phyloP scores from a whole-genome alignment of 2,888 invertebrate species.

The Melangyna quadrimaculata region DNA sequence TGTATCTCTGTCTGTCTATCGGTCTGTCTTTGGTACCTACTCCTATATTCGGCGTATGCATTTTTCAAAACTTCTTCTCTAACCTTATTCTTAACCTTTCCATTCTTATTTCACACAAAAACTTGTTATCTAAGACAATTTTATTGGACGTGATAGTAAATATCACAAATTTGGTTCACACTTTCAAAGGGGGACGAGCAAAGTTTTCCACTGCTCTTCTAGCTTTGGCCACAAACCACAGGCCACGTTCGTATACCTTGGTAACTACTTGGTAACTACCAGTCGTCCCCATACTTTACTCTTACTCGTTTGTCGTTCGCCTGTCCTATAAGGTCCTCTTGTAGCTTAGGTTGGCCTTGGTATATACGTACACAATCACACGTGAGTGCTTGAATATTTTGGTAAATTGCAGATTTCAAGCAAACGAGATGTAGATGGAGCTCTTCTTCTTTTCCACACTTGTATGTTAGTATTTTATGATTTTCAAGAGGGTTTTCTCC shows the following conservation, averaged over 20 bases:
- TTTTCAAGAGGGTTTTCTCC: slow-evolving; percentile 4
- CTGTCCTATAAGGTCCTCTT: not conserved
- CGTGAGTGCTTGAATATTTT: slow-evolving; percentile 29
- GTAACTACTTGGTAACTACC: not conserved
- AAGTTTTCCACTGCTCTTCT: not conserved
- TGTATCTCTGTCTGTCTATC: too few relatives aligned
- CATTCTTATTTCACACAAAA: not conserved
- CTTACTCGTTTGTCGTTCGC: not conserved
- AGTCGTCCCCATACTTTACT: not conserved
- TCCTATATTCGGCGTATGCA: too few relatives aligned
- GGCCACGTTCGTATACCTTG: not conserved
- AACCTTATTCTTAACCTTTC: not conserved
- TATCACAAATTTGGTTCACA: slow-evolving; percentile 1
- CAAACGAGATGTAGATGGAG: not conserved
- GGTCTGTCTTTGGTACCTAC: too few relatives aligned
- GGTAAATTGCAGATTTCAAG: slow-evolving; percentile 18
- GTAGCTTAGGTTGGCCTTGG: too few relatives aligned
- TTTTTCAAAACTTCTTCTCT: not conserved
- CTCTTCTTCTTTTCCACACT: not conserved
- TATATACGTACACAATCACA: not conserved
- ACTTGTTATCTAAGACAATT: slow-evolving; percentile 4
- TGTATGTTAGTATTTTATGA: slow-evolving; percentile 17
- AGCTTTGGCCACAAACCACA: not conserved
- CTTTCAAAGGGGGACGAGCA: not conserved
- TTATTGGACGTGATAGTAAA: slow-evolving; percentile 10